These are phyloP conservation scores for Crotalus viridis DNA, from an alignment of 2,113 vertebrate genomes.

Conservation along the genomic window DNA sequence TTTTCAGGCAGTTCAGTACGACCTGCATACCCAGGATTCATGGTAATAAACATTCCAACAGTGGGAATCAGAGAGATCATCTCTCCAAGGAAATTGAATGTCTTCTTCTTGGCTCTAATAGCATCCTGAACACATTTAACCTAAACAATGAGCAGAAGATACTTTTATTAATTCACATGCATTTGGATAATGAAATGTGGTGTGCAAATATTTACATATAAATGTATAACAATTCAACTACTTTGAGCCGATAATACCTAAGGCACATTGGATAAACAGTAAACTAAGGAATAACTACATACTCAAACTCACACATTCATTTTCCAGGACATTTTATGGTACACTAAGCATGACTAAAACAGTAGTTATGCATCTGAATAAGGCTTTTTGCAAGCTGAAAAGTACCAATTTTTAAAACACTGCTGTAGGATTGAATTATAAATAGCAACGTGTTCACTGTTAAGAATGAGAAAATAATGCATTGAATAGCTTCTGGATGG, in stretches of 20 bases:
- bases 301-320: not conserved
- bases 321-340: not conserved
- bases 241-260: not conserved
- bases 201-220: not conserved
- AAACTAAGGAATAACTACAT: not conserved
- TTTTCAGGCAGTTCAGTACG: slow-evolving; percentile 75
- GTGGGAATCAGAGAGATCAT: slow-evolving; percentile 58
- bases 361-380: not conserved
- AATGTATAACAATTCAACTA: not conserved
- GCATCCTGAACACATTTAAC: slow-evolving; percentile 76
- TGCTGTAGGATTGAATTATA: not conserved
- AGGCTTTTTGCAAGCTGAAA: not conserved
- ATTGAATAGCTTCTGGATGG: not conserved
- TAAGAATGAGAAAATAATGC: not conserved
- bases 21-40: slow-evolving; percentile 75
- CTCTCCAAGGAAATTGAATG: slow-evolving; percentile 71
- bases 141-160: slow-evolving; percentile 20
- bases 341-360: not conserved
- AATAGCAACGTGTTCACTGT: not conserved
- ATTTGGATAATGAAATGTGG: not conserved
- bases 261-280: not conserved
- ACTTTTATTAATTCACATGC: not conserved
- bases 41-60: slow-evolving; percentile 75
- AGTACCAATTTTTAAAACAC: not conserved
- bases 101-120: slow-evolving; percentile 72